These are phyloP conservation scores for Megalurothrips usitatus DNA, from an alignment of 2,888 invertebrate species.

Conservation along the genomic window DNA sequence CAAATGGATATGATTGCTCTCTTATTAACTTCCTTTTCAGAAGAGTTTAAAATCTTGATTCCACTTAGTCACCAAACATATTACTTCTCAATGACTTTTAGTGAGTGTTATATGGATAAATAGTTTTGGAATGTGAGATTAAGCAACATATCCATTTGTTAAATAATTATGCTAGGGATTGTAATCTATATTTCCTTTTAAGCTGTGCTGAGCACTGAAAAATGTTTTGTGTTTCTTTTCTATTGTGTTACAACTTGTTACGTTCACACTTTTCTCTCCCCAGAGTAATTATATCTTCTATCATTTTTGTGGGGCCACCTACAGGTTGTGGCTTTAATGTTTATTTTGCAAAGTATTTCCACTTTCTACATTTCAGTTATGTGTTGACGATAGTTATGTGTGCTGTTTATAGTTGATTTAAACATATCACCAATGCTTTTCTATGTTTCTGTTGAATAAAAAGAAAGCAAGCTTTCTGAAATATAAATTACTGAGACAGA, in stretches of 20 bases:
- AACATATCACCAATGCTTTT: constrained; percentile 10
- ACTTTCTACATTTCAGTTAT: constrained; percentile 16
- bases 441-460: neutral
- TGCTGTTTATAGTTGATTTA: constrained; percentile 1
- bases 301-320: neutral
- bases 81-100: neutral
- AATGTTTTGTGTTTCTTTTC: neutral
- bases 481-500: constrained; percentile 8
- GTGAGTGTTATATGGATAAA: neutral
- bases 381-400: neutral
- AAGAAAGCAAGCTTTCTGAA: neutral
- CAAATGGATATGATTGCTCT: neutral
- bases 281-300: neutral
- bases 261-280: neutral
- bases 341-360: neutral
- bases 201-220: neutral
- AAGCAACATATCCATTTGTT: constrained; percentile 2
- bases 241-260: neutral
- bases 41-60: neutral
- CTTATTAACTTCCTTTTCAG: neutral
- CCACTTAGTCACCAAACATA: neutral
- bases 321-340: neutral
- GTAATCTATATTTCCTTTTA: neutral
- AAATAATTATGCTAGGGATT: neutral
- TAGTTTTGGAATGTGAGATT: neutral